A percentile compares a stretch with the other conserved stretches of the same genome.
Evolutionary conservation across 2,888 invertebrate species (phyloP).

Genomic region (Pediacus dermestoides): DNA sequence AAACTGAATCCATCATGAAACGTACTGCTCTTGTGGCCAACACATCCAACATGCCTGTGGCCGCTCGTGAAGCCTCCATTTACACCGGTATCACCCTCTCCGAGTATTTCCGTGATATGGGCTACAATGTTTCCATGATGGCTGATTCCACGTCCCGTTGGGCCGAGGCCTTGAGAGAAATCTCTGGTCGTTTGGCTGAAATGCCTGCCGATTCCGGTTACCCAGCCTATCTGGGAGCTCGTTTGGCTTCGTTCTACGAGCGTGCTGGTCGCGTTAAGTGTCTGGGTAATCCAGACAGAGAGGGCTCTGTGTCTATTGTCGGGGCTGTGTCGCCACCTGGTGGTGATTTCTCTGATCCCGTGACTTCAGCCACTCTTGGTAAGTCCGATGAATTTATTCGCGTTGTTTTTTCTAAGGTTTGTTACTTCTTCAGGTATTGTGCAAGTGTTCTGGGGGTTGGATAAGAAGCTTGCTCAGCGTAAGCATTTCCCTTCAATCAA

Average conservation of each 20-base stretch:
- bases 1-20: constrained; percentile 99
- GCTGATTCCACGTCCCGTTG: constrained; percentile 99
- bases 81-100: constrained; percentile 99
- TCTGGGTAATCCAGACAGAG: constrained; percentile 94
- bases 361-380: constrained; percentile 92
- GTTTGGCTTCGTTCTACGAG: constrained; percentile 99
- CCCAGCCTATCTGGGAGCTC: constrained; percentile 97
- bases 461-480: constrained; percentile 97
- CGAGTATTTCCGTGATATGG: constrained; percentile 99
- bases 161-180: constrained; percentile 99
- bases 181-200: constrained; percentile 97
- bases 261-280: constrained; percentile 97
- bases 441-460: constrained; percentile 96
- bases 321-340: constrained; percentile 99
- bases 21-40: constrained; percentile 98
- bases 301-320: constrained; percentile 98
- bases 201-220: constrained; percentile 99
- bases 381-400: constrained; percentile 8
- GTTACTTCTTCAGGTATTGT: constrained; percentile 28
- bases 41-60: constrained; percentile 99
- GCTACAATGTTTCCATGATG: constrained; percentile 99
- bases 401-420: neutral
- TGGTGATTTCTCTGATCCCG: constrained; percentile 99
- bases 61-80: constrained; percentile 99
- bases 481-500: constrained; percentile 99